Percentiles rank a stretch among this genome's conserved stretches.
Conservation (phyloP, 2,797 vertebrate species). For the Pangasius mekongensis region DNA sequence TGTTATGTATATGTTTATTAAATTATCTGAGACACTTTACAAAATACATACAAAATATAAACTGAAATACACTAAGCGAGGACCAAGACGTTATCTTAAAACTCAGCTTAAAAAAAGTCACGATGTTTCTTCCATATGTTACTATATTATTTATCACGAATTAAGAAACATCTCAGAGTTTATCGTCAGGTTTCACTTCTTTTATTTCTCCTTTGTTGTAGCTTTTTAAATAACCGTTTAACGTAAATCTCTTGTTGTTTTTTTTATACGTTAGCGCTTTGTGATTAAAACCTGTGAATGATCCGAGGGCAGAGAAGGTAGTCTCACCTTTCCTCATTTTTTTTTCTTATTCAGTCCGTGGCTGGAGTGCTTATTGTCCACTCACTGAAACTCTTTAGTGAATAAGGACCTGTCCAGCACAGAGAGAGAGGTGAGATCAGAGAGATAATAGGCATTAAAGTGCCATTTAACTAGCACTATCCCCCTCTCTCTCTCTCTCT, state of each 20-base stretch:
- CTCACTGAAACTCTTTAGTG: background rate
- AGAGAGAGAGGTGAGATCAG: conserved; percentile 34
- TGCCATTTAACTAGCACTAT: conserved; percentile 3
- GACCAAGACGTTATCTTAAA: background rate
- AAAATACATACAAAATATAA: too few species aligned
- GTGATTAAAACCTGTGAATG: background rate
- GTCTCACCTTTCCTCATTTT: background rate
- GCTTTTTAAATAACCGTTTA: too few species aligned
- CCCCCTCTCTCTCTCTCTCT: conserved; percentile 27
- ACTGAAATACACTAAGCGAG: background rate
- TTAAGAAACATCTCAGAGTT: background rate
- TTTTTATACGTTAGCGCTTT: too few species aligned
- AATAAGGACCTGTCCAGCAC: background rate
- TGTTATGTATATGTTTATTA: too few species aligned
- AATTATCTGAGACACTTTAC: too few species aligned
- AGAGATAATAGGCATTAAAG: conserved; percentile 33
- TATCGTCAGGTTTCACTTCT: too few species aligned
- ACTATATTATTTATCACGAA: background rate
- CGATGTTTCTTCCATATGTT: background rate
- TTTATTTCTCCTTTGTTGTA: too few species aligned
- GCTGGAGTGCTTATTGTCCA: background rate
- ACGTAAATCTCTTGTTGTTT: too few species aligned
- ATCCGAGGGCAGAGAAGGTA: background rate
- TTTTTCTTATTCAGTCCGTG: background rate
- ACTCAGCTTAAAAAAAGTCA: too few species aligned